Conservation (phyloP, 2,797 vertebrate genomes). For the Coranthus polyacanthus region DNA sequence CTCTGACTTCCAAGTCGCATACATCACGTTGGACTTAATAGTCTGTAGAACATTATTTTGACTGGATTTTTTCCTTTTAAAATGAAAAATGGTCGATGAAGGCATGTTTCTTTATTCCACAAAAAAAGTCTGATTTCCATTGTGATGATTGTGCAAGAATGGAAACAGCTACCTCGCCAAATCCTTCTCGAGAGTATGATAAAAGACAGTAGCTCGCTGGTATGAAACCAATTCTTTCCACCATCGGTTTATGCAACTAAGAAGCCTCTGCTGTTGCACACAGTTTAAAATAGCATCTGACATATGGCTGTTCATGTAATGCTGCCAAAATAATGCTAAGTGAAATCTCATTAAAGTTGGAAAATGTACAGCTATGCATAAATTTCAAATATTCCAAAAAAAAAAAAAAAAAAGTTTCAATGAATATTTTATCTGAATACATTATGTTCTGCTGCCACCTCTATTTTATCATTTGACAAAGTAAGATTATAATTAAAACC, state of each 20-base stretch:
- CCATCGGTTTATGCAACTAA: constrained; percentile 46
- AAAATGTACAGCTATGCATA: constrained; percentile 28
- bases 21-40: constrained; percentile 55
- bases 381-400: background rate
- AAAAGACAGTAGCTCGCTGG: constrained; percentile 59
- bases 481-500: constrained; percentile 2
- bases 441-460: constrained; percentile 1
- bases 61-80: constrained; percentile 43
- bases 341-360: constrained; percentile 39
- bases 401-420: background rate
- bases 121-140: constrained; percentile 59
- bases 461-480: background rate
- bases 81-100: constrained; percentile 48
- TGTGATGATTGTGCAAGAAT: constrained; percentile 75
- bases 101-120: constrained; percentile 34
- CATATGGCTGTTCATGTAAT: constrained; percentile 51
- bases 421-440: background rate
- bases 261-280: constrained; percentile 40
- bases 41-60: constrained; percentile 57
- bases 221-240: constrained; percentile 50
- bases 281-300: constrained; percentile 15
- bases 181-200: constrained; percentile 56
- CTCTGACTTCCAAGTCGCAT: constrained; percentile 45
- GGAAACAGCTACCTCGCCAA: constrained; percentile 66
- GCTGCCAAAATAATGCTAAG: constrained; percentile 24